phyloP scores from a whole-genome alignment of 2,888 invertebrate genomes.

The Junonia oenone region DNA sequence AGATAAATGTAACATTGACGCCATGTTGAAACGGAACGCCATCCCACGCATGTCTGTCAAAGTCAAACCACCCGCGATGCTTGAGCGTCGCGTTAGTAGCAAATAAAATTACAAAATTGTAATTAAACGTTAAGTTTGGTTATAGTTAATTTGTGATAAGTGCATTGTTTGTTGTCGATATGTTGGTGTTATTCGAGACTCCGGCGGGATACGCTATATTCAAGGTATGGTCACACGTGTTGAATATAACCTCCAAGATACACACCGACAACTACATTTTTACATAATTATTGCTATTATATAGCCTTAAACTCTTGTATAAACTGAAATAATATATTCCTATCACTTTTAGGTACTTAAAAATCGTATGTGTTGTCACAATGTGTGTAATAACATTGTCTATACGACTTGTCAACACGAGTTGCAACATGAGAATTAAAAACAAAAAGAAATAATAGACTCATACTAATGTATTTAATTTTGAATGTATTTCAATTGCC shows the following conservation, averaged over 20 bases:
- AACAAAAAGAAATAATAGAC: no score
- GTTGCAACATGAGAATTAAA: no score
- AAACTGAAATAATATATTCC: background rate
- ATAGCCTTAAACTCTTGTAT: background rate
- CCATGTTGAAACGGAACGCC: constrained; percentile 1
- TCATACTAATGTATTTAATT: no score
- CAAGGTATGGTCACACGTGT: constrained; percentile 84
- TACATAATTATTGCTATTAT: background rate
- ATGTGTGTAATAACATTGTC: background rate
- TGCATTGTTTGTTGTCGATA: constrained; percentile 46
- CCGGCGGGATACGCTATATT: constrained; percentile 96
- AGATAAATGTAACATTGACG: no score
- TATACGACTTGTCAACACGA: background rate
- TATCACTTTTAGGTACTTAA: background rate
- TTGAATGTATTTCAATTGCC: no score
- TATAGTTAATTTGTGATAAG: constrained; percentile 9
- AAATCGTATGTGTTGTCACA: no score
- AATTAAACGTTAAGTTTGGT: constrained; percentile 23
- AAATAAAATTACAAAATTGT: constrained; percentile 23
- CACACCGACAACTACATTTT: background rate
- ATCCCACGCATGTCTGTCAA: constrained; percentile 8
- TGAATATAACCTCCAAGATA: constrained; percentile 49
- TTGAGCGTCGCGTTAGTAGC: constrained; percentile 33
- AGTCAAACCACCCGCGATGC: constrained; percentile 32
- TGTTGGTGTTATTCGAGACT: constrained; percentile 96